Percentiles rank a stretch among this genome's conserved stretches.
Conservation (phyloP, 2,113 vertebrate genomes). For the Xyrauchen texanus region DNA sequence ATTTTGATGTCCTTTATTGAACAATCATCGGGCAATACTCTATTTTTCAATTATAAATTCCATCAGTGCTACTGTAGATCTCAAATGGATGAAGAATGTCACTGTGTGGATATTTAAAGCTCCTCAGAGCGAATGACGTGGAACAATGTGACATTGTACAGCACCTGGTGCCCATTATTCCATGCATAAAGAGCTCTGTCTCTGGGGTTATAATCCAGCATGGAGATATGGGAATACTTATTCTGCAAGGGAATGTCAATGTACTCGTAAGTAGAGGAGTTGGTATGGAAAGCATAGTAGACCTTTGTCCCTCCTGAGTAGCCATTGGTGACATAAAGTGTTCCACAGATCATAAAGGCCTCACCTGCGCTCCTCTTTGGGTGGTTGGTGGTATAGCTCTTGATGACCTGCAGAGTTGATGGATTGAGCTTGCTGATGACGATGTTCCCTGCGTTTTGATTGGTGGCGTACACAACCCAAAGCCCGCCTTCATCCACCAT, state of each 20-base stretch:
- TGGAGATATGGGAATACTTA: slow-evolving; percentile 90
- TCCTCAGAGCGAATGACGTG: slow-evolving; percentile 87
- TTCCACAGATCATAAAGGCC: slow-evolving; percentile 90
- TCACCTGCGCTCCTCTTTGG: slow-evolving; percentile 87
- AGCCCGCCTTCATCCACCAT: slow-evolving; percentile 89
- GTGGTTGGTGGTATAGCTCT: slow-evolving; percentile 87
- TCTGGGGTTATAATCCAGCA: slow-evolving; percentile 92
- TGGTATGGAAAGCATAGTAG: slow-evolving; percentile 90
- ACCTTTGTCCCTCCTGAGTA: slow-evolving; percentile 92
- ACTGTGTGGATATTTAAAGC: slow-evolving; percentile 69
- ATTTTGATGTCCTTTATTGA: slow-evolving; percentile 50
- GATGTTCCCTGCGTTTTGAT: slow-evolving; percentile 90
- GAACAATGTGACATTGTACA: slow-evolving; percentile 91
- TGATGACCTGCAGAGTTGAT: slow-evolving; percentile 81
- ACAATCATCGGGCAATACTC: slow-evolving; percentile 53
- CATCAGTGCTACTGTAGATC: slow-evolving; percentile 42
- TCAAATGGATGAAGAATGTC: slow-evolving; percentile 42
- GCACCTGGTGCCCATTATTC: slow-evolving; percentile 91
- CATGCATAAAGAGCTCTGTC: slow-evolving; percentile 88
- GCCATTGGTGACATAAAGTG: slow-evolving; percentile 88
- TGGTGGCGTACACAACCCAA: slow-evolving; percentile 90
- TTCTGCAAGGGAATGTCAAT: slow-evolving; percentile 91
- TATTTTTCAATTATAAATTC: slow-evolving; percentile 23
- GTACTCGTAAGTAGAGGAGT: slow-evolving; percentile 89
- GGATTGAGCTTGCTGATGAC: slow-evolving; percentile 89